Base-by-base conservation (phyloP, 2,888 invertebrate species). In the Cremastinae sp. region DNA sequence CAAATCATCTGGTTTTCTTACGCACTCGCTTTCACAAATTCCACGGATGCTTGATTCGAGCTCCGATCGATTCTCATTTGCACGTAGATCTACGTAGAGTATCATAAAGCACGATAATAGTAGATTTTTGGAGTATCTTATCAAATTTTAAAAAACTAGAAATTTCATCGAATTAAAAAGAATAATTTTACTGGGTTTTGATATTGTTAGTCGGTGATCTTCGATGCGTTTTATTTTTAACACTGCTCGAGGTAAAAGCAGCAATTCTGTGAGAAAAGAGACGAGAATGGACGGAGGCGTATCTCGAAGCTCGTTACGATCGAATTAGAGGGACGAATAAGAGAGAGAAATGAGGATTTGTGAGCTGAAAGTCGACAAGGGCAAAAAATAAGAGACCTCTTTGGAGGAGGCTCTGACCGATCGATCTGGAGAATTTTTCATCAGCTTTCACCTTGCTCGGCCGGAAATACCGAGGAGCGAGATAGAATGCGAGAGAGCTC, bases 371-470 rank as follows among this genome's bases (percentile, higher is more conserved):
- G 62, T 47, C 8, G 43, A 10, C 20, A 12, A 16, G 14, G 36
- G 4, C 4, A 16, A 41, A 38, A 22, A 22, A 38, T 36, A 43
- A 10, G 61, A 71, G 20, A 58, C 22, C 58, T 53, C 56, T 53
- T 53, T 14, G 34, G 28, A 45, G 28, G 66, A 71, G 62, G 65
- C 71, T 71, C 53, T 69, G 66, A 72, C 51, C 51, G 20, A 75
- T 64, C 47, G 62, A 69, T 80, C 69, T 51, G 14, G 20, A 59
- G 73, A 72, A 69, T 78, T 80, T 81, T 81, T 81, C 70, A 80
- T 75, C 79, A 78, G 84, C 85, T 85, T 85, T 85, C 85, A 83
- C 84, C 76, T 69, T 49, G 54, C 18, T 69, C 61, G 47, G 54
- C 47, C 68, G 58, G 61, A 65, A 75, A 64, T 66, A 22, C 56